Percentiles rank a stretch among this genome's conserved stretches.
These are phyloP conservation scores for Caenorhabditis panamensis DNA, from an alignment of 2,888 invertebrate species.

Conservation along the genomic window DNA sequence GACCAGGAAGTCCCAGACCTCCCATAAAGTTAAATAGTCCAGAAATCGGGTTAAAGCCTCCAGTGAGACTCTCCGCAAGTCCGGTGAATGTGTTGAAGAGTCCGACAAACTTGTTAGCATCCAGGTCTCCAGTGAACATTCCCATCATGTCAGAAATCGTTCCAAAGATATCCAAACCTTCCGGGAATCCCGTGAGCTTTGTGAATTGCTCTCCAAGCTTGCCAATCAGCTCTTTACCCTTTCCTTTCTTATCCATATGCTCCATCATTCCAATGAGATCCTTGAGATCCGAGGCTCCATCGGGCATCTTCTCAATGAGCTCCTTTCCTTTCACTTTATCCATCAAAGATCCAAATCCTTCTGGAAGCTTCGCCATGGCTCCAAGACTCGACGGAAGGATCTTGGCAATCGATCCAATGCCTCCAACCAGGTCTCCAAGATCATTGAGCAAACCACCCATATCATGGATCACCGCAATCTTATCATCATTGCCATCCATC, in stretches of 20 bases:
- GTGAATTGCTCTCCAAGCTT: not conserved
- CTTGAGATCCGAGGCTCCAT: not conserved
- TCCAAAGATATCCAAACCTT: not conserved
- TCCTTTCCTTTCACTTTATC: too few relatives aligned
- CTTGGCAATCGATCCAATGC: not conserved
- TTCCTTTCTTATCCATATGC: not conserved
- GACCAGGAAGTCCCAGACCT: not conserved
- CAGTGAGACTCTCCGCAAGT: not conserved
- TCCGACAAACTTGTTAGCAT: not conserved
- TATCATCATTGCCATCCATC: not conserved
- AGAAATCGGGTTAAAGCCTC: too few relatives aligned
- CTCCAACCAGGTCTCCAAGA: too few relatives aligned
- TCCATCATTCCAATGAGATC: not conserved
- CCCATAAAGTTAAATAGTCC: not conserved
- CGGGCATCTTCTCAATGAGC: not conserved
- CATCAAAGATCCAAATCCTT: not conserved
- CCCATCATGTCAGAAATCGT: not conserved
- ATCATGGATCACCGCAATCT: not conserved
- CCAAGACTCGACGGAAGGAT: not conserved
- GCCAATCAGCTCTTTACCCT: not conserved
- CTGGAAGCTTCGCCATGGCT: not conserved
- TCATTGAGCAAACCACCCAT: conserved; percentile 1
- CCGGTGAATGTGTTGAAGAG: not conserved
- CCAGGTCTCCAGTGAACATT: not conserved
- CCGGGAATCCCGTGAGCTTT: not conserved